These are phyloP conservation scores for Spodoptera littoralis DNA, from an alignment of 2,888 invertebrate species.

Conservation along the genomic window DNA sequence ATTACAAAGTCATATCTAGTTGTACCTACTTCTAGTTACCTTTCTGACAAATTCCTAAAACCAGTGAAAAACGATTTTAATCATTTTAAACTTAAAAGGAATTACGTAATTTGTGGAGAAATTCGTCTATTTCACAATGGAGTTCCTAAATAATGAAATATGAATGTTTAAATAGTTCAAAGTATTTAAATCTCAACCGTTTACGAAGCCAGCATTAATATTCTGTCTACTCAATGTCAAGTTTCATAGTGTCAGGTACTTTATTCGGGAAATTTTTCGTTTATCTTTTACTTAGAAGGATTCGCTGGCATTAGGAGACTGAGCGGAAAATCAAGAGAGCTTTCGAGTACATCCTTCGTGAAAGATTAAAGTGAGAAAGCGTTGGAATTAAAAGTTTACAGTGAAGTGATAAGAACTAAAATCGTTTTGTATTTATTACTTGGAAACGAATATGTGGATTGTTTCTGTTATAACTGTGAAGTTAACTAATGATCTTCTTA, in stretches of 20 bases:
- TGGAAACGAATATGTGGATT: too few species aligned
- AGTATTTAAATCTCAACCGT: not conserved
- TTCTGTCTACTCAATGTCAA: not conserved
- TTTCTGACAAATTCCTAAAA: too few species aligned
- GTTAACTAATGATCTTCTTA: too few species aligned
- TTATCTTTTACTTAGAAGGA: constrained; percentile 16
- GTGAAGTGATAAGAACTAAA: not conserved
- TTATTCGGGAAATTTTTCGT: constrained; percentile 9
- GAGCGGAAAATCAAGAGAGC: constrained; percentile 26
- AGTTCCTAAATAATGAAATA: not conserved
- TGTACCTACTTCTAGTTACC: too few species aligned
- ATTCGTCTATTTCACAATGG: not conserved
- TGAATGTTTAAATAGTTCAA: not conserved
- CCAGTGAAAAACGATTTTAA: too few species aligned
- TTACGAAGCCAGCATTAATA: not conserved
- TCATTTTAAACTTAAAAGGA: too few species aligned
- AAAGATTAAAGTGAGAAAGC: constrained; percentile 16
- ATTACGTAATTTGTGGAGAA: too few species aligned
- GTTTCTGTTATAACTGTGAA: too few species aligned
- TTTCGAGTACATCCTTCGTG: constrained; percentile 13
- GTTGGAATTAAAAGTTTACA: constrained; percentile 7
- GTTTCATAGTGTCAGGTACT: not conserved
- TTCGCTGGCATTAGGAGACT: constrained; percentile 23
- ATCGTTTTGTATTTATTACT: too few species aligned
- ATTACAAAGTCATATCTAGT: too few species aligned